Conservation (phyloP, 2,888 invertebrate genomes). For the Urechis unicinctus region DNA sequence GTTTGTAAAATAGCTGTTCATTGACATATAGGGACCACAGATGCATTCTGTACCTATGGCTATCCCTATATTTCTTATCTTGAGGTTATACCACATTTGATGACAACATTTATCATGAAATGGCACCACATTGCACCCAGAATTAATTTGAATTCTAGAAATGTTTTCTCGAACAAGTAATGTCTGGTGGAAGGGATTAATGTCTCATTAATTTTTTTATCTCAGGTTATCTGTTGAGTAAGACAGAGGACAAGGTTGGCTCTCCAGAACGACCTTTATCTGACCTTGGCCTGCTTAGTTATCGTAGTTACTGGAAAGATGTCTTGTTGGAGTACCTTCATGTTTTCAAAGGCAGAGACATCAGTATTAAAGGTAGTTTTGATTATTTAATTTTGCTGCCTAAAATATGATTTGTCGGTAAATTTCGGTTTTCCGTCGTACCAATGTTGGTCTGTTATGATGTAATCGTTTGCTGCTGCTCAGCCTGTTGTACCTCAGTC, state of each 20-base stretch:
- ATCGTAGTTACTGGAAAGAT: slow-evolving; percentile 98
- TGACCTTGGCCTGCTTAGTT: slow-evolving; percentile 93
- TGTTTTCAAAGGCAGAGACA: slow-evolving; percentile 77
- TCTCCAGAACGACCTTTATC: slow-evolving; percentile 98
- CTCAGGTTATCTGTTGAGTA: slow-evolving; percentile 88
- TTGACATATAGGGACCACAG: too few relatives aligned
- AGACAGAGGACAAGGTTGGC: slow-evolving; percentile 95
- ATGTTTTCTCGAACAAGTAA: not conserved
- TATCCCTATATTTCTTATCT: not conserved
- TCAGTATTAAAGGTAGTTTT: slow-evolving; percentile 68
- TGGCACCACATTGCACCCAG: not conserved
- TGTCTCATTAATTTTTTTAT: not conserved
- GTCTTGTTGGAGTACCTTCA: slow-evolving; percentile 85
- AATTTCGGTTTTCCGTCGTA: not conserved
- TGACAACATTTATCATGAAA: not conserved
- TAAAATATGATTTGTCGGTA: not conserved
- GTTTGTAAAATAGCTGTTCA: too few relatives aligned
- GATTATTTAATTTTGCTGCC: too few relatives aligned
- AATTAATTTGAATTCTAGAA: not conserved
- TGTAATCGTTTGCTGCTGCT: not conserved
- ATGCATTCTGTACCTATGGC: too few relatives aligned
- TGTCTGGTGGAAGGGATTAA: not conserved
- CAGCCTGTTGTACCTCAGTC: not conserved
- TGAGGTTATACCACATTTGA: not conserved
- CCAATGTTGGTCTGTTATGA: not conserved